Base-by-base conservation (phyloP, 2,888 invertebrate species). In the Mesorhabditis belari region DNA sequence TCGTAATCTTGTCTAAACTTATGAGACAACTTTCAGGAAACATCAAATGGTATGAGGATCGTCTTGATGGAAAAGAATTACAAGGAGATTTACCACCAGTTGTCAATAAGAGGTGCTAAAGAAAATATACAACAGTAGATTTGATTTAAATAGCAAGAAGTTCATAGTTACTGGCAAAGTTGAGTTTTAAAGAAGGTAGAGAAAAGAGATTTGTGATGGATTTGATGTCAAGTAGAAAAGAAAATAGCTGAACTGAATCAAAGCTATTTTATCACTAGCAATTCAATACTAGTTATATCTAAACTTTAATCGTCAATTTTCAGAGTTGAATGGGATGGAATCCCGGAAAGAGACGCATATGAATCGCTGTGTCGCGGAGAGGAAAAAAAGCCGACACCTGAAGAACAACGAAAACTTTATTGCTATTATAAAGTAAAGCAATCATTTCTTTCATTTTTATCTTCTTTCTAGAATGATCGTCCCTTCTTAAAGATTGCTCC, bases 11-110 rank as follows among this genome's bases (percentile, higher is more conserved):
- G n/a, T n/a, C n/a, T n/a, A n/a, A n/a, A n/a, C n/a, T n/a, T n/a
- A n/a, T n/a, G n/a, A n/a, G n/a, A n/a, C n/a, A n/a, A n/a, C n/a
- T 23, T 66, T 55, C 44, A 60, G 92, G 92, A 57, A 96, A 96
- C 83, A 87, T 90, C 71, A 88, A 88, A 0, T 94, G 92, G 83
- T 96, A 92, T 81, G 88, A 90, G 80, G 89, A 89, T 77, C 88
- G 88, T 75, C 86, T 95, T 29, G 70, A 81, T 73, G 78, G 81
- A 70, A 76, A 77, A 53, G 77, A 83, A 27, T 81, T 82, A 61
- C 65, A 68, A 24, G 70, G 70, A 26, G 72, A 79, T 19, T 69
- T 79, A 60, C 78, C 75, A 60, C 77, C 77, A 21, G 66, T 77
- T 23, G 72, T 75, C 56, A 77, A 77, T 49, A 63, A 73, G 21